Conservation (phyloP, 2,113 vertebrate genomes). For the Ptilorrhoa leucosticta region DNA sequence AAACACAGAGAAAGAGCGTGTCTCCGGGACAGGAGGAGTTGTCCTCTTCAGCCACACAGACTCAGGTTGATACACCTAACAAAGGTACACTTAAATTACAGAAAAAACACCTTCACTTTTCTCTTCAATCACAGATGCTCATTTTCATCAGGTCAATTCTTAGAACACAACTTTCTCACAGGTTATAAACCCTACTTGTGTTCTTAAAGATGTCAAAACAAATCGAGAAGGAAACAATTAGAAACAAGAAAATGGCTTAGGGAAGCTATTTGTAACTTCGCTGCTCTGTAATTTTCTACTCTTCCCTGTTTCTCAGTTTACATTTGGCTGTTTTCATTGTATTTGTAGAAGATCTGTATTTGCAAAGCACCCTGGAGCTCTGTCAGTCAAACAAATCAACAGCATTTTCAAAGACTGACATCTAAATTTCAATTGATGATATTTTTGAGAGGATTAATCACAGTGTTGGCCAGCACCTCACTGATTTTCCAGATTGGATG, state of each 20-base stretch:
- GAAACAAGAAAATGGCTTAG: not conserved
- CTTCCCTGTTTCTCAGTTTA: not conserved
- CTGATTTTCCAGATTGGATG: not conserved
- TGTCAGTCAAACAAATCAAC: not conserved
- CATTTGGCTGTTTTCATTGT: not conserved
- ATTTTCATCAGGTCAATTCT: not conserved
- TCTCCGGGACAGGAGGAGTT: not conserved
- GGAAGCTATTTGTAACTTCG: not conserved
- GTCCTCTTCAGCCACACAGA: not conserved
- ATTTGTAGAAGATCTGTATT: not conserved
- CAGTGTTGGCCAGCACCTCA: not conserved
- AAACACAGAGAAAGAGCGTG: not conserved
- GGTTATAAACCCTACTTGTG: not conserved
- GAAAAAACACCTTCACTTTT: not conserved
- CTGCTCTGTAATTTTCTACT: not conserved
- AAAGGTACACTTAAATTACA: not conserved
- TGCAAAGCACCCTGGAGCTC: not conserved
- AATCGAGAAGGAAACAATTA: not conserved
- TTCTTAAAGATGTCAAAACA: not conserved
- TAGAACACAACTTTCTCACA: not conserved
- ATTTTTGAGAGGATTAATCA: not conserved
- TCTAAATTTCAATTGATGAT: not conserved
- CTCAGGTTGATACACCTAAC: not conserved
- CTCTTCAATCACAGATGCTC: not conserved
- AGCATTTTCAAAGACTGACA: not conserved